phyloP scores from a whole-genome alignment of 1,140 invertebrate genomes.

The Chrysopa pallens region DNA sequence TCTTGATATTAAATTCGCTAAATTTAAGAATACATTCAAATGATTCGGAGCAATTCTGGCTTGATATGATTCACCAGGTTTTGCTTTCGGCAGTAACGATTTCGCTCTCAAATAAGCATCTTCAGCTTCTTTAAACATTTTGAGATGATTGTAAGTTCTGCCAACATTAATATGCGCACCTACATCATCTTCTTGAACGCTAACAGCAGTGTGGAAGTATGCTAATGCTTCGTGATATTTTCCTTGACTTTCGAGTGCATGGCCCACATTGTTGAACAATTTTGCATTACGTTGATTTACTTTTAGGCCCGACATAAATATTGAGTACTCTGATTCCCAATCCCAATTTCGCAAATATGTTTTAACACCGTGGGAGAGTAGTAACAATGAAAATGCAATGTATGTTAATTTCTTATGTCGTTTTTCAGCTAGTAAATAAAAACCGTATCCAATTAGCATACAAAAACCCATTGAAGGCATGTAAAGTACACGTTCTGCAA shows the following conservation, averaged over 20 bases:
- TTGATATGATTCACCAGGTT: slow-evolving; percentile 85
- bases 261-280: slow-evolving; percentile 92
- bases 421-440: slow-evolving; percentile 28
- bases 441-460: slow-evolving; percentile 74
- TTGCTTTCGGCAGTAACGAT: slow-evolving; percentile 72
- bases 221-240: slow-evolving; percentile 69
- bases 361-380: slow-evolving; percentile 62
- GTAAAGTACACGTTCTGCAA: slow-evolving; percentile 89
- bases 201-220: slow-evolving; percentile 84
- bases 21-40: slow-evolving; percentile 87
- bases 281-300: slow-evolving; percentile 89
- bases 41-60: slow-evolving; percentile 91
- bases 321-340: slow-evolving; percentile 82
- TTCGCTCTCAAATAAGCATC: slow-evolving; percentile 81
- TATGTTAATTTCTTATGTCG: slow-evolving; percentile 38
- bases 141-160: slow-evolving; percentile 81
- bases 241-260: slow-evolving; percentile 76
- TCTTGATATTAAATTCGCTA: slow-evolving; percentile 87
- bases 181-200: slow-evolving; percentile 88
- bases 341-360: slow-evolving; percentile 76
- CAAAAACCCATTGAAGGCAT: slow-evolving; percentile 97
- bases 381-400: slow-evolving; percentile 39
- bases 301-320: slow-evolving; percentile 81
- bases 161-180: slow-evolving; percentile 95
- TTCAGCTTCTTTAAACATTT: slow-evolving; percentile 81